Conservation (phyloP, 2,113 vertebrate genomes). For the Ahaetulla prasina region DNA sequence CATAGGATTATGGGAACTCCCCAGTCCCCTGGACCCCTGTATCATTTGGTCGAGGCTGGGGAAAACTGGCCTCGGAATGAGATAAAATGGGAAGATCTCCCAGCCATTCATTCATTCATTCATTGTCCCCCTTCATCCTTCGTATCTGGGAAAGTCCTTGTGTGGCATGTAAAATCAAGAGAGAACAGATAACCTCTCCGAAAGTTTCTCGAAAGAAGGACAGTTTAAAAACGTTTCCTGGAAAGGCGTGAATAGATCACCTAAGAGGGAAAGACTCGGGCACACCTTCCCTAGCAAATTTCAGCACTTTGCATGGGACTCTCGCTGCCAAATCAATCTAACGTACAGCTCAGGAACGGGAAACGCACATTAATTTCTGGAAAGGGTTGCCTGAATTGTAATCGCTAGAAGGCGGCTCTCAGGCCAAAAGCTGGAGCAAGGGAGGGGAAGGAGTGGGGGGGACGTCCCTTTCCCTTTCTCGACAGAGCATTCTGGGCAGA, state of each 20-base stretch:
- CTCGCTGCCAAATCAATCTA: not conserved
- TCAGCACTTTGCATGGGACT: not conserved
- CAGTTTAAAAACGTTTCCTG: not conserved
- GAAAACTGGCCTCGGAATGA: not conserved
- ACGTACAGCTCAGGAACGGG: not conserved
- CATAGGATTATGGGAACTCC: no score
- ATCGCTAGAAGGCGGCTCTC: not conserved
- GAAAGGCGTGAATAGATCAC: not conserved
- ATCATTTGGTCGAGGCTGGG: not conserved
- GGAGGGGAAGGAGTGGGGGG: not conserved
- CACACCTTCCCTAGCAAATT: not conserved
- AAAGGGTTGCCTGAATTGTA: not conserved
- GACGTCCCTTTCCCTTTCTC: not conserved
- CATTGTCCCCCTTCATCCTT: not conserved
- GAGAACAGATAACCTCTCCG: not conserved
- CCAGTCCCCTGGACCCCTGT: not conserved
- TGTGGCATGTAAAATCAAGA: not conserved
- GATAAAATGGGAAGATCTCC: not conserved
- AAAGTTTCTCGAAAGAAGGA: not conserved
- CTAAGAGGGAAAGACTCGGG: not conserved
- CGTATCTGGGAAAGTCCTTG: not conserved
- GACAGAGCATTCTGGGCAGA: not conserved
- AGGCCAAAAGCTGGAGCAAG: not conserved
- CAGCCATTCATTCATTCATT: not conserved
- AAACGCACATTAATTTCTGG: not conserved